These are phyloP conservation scores for Cheilinus undulatus DNA, from an alignment of 2,113 vertebrate species.

Conservation along the genomic window DNA sequence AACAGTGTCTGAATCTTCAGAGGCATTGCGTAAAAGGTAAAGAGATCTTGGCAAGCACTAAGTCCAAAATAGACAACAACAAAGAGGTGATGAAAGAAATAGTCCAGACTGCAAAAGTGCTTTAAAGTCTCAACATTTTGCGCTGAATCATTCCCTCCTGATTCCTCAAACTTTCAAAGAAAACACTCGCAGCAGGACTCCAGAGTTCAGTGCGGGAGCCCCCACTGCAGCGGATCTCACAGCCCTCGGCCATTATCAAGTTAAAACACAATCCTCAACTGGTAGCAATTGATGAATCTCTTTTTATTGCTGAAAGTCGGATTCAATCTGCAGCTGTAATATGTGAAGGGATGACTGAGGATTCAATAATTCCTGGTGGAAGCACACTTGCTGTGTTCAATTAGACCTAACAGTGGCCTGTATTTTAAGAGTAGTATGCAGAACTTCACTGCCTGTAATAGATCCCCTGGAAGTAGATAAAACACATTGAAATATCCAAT, in stretches of 20 bases:
- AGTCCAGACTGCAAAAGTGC: conserved; percentile 32
- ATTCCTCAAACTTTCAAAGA: conserved; percentile 39
- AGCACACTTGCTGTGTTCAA: conserved; percentile 4
- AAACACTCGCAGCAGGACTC: conserved; percentile 27
- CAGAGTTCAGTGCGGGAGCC: conserved; percentile 10
- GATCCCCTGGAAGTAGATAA: not conserved
- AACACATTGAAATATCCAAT: not conserved
- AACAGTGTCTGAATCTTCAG: conserved; percentile 29
- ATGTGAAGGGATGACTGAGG: conserved; percentile 21
- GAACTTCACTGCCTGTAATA: conserved; percentile 2
- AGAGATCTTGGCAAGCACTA: conserved; percentile 18
- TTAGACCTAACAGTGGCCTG: conserved; percentile 6
- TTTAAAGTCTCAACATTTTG: conserved; percentile 41
- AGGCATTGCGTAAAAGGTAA: conserved; percentile 35
- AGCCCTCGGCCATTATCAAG: conserved; percentile 17
- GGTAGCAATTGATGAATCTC: conserved; percentile 24
- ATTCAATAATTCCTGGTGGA: conserved; percentile 28
- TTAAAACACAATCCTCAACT: conserved; percentile 37
- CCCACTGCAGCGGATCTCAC: conserved; percentile 2
- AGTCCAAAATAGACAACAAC: conserved; percentile 56
- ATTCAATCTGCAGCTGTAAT: conserved; percentile 33
- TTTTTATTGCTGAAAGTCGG: conserved; percentile 27
- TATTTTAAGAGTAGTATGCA: conserved; percentile 1
- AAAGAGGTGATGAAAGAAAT: conserved; percentile 45
- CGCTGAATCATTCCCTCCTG: conserved; percentile 37